phyloP scores from a whole-genome alignment of 2,888 invertebrate species.

The Erebia palarica region DNA sequence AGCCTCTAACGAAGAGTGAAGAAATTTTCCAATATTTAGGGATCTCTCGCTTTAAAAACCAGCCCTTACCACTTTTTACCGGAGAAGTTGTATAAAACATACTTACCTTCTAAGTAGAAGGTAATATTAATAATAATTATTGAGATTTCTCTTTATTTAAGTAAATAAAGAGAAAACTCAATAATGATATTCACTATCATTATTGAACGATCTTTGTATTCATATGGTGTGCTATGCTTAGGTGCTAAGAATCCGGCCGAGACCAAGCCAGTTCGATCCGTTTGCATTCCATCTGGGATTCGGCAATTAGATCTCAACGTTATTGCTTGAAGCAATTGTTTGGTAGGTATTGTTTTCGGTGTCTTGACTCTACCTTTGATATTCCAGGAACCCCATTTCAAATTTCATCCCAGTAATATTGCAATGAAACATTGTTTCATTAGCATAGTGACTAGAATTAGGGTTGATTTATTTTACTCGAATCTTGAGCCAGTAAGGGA shows the following conservation, averaged over 20 bases:
- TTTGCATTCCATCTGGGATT: conserved; percentile 40
- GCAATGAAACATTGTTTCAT: neutral
- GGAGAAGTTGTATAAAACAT: too few relatives aligned
- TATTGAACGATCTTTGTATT: conserved; percentile 31
- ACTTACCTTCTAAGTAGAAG: too few relatives aligned
- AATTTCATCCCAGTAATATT: neutral
- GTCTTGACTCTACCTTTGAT: conserved; percentile 8
- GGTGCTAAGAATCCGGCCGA: conserved; percentile 6
- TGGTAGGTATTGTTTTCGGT: conserved; percentile 5
- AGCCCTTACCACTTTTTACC: too few relatives aligned
- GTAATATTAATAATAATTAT: too few relatives aligned
- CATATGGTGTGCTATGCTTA: neutral
- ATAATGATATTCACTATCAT: conserved; percentile 21
- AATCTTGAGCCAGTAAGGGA: too few relatives aligned
- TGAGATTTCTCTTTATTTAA: too few relatives aligned
- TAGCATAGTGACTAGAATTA: too few relatives aligned
- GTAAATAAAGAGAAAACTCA: too few relatives aligned
- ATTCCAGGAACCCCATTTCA: neutral
- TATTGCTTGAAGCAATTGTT: conserved; percentile 34
- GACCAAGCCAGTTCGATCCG: conserved; percentile 33
- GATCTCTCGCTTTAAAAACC: too few relatives aligned
- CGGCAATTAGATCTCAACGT: conserved; percentile 41
- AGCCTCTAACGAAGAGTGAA: neutral
- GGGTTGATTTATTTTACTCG: too few relatives aligned
- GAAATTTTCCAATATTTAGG: too few relatives aligned